Percentiles rank a stretch among this genome's conserved stretches.
Conservation (phyloP, 2,113 vertebrate species). For the Otolemur garnettii region DNA sequence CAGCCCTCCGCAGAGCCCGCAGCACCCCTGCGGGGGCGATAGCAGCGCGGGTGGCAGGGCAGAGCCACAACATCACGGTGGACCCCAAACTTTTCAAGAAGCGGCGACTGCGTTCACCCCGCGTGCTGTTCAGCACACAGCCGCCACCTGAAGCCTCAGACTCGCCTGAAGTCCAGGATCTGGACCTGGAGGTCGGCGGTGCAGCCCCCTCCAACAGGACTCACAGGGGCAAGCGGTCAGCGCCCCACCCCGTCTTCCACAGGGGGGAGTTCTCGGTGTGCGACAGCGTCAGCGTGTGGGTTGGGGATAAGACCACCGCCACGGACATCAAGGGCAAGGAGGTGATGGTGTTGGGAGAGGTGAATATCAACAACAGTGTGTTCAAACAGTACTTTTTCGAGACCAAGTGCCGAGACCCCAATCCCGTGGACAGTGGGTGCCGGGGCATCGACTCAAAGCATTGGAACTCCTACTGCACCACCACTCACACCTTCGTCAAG, state of each 20-base stretch:
- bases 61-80: slow-evolving; percentile 90
- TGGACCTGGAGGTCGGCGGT: slow-evolving; percentile 77
- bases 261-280: slow-evolving; percentile 98
- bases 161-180: slow-evolving; percentile 60
- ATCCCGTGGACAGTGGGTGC: slow-evolving; percentile 92
- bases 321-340: slow-evolving; percentile 96
- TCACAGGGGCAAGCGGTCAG: slow-evolving; percentile 89
- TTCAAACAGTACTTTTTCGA: slow-evolving; percentile 98
- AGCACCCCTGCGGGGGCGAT: slow-evolving; percentile 59
- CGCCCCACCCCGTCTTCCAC: slow-evolving; percentile 90
- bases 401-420: slow-evolving; percentile 95
- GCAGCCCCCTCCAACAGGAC: slow-evolving; percentile 86
- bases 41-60: slow-evolving; percentile 81
- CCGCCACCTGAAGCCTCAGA: slow-evolving; percentile 87
- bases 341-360: slow-evolving; percentile 95
- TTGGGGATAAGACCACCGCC: slow-evolving; percentile 95
- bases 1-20: slow-evolving; percentile 84
- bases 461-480: slow-evolving; percentile 99
- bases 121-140: slow-evolving; percentile 96
- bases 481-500: slow-evolving; percentile 96
- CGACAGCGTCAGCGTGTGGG: slow-evolving; percentile 96
- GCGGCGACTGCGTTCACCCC: slow-evolving; percentile 92
- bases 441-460: slow-evolving; percentile 96
- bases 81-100: slow-evolving; percentile 95
- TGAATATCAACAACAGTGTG: slow-evolving; percentile 95